phyloP scores from a whole-genome alignment of 2,797 vertebrate species.

The Sebastes iracundus region DNA sequence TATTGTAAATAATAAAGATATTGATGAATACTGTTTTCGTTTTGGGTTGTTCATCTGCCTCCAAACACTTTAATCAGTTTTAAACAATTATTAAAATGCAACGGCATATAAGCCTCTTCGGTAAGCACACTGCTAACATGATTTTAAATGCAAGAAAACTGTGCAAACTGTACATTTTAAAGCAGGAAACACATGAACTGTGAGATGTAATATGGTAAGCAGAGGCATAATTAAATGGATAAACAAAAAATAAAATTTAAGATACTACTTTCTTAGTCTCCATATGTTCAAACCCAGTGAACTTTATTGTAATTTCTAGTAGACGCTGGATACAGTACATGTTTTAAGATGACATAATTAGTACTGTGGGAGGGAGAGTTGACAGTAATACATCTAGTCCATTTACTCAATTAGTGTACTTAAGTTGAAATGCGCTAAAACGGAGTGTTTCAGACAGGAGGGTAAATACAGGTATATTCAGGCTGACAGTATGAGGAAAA shows the following conservation, averaged over 20 bases:
- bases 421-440: no score
- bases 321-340: background rate
- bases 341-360: background rate
- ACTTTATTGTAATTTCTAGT: background rate
- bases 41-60: background rate
- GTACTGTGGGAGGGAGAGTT: background rate
- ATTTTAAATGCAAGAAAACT: background rate
- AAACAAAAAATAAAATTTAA: background rate
- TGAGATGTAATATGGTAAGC: background rate
- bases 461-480: no score
- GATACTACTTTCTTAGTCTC: background rate
- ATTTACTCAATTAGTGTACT: background rate
- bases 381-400: no score
- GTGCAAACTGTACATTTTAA: background rate
- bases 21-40: constrained; percentile 71
- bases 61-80: background rate
- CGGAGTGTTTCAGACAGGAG: no score
- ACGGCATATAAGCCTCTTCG: rapidly evolving
- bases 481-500: no score
- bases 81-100: background rate
- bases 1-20: constrained; percentile 97
- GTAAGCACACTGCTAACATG: background rate
- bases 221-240: background rate
- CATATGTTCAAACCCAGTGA: background rate
- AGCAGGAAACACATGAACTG: background rate